Conservation (phyloP, 2,797 vertebrate species). For the Florisuga fusca region DNA sequence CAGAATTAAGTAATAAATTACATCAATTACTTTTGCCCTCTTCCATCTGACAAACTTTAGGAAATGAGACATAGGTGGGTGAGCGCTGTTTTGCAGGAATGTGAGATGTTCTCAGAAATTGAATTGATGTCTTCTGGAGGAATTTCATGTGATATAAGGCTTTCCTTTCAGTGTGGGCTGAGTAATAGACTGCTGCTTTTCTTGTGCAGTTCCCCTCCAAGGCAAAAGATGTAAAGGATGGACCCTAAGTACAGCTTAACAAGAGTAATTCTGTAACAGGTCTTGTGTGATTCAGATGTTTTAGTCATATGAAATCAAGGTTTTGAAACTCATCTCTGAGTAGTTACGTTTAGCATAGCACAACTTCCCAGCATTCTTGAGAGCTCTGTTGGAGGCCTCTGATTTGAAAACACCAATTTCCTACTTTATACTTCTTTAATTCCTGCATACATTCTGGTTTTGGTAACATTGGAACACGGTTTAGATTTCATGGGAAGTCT, state of each 20-base stretch:
- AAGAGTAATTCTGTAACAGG: conserved; percentile 20
- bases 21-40: background rate
- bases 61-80: background rate
- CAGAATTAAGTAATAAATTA: background rate
- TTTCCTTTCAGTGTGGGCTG: background rate
- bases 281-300: background rate
- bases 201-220: background rate
- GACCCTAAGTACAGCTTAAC: background rate
- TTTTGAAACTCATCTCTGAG: conserved; percentile 11
- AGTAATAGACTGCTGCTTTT: background rate
- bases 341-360: background rate
- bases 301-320: conserved; percentile 7
- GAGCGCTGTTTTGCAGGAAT: background rate
- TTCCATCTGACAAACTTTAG: background rate
- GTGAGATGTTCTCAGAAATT: background rate
- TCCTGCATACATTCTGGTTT: background rate
- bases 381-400: background rate
- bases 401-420: background rate
- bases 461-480: background rate
- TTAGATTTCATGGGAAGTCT: background rate
- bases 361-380: background rate
- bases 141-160: background rate
- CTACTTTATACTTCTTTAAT: background rate
- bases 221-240: background rate
- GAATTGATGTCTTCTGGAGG: background rate